These are phyloP conservation scores for Semotilus atromaculatus DNA, from an alignment of 2,797 vertebrate species.

Conservation along the genomic window DNA sequence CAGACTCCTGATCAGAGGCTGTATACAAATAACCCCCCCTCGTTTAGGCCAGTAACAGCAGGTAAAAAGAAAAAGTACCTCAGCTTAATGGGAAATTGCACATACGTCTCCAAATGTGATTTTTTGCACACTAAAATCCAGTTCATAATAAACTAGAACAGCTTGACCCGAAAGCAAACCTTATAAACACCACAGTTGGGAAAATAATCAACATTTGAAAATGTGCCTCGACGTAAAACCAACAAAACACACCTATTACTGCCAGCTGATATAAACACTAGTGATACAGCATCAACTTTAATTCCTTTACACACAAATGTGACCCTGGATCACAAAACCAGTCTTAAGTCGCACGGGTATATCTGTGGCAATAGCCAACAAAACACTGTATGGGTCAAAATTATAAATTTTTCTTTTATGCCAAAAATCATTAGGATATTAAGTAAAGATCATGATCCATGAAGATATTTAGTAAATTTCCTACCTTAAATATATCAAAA, in stretches of 20 bases:
- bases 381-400: too few species aligned
- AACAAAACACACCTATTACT: neutral
- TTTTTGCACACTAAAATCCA: neutral
- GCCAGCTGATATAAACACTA: neutral
- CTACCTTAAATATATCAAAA: too few species aligned
- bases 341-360: too few species aligned
- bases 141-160: neutral
- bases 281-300: neutral
- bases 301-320: neutral
- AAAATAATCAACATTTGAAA: neutral
- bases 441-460: too few species aligned
- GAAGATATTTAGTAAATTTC: too few species aligned
- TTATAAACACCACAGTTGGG: neutral
- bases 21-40: constrained; percentile 48
- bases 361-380: too few species aligned
- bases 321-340: too few species aligned
- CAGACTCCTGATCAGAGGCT: constrained; percentile 15
- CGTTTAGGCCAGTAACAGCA: constrained; percentile 48
- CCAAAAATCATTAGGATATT: too few species aligned
- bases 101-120: constrained; percentile 7
- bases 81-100: constrained; percentile 12
- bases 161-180: neutral
- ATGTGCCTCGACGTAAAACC: neutral
- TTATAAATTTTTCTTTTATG: too few species aligned
- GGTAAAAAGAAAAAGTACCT: constrained; percentile 19